Base-by-base conservation (phyloP, 2,113 vertebrate species). In the Nycticryphes semicollaris region DNA sequence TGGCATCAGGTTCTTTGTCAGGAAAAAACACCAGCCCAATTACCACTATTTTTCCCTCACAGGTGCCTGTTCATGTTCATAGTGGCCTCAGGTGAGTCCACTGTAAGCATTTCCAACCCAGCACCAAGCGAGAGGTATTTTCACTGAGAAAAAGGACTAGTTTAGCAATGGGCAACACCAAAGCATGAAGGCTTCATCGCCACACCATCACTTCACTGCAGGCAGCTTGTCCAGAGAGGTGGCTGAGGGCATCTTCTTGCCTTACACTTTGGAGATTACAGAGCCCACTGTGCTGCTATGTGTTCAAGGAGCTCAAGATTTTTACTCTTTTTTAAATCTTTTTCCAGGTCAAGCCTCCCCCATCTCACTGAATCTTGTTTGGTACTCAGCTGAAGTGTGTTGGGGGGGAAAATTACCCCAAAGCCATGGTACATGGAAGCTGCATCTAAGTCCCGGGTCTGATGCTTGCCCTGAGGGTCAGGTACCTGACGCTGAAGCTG, bases 391-490 rank as follows among this genome's bases (percentile, higher is more conserved):
- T 70, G 41, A 76, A 63, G 56, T 5, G 9, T 8, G 12, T 39
- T 9, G 5, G 18, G 2, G 22, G 22, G 24, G 39, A 10, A 25
- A 33, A 39, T 19, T 16, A 15, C 2, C 5, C 8, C 23, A 47
- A 43, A 1, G 15, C 31, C 37, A 27, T 1, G 13, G 24, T 3
- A 17, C 11, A 22, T 18, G 14, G 41, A 74, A 68, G 31, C 31
- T 63, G 47, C 23, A 28, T 3, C n/a, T 51, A 31, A 14, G 14
- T 3, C 48, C 23, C 28, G 9, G 17, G 41, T 27, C 27, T 1
- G 0, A 10, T 4, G 25, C 37, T 47, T 2, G 0, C 19, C 41
- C 68, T 33, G 18, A 50, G 0, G 1, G 31, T n/a, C 84, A 18
- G 47, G 10, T 50, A 50, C 18, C 31, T 43, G 69, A 37, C 0